Evolutionary conservation across 2,888 invertebrate genomes (phyloP).

Genomic region (Cryptophagus acutangulus): DNA sequence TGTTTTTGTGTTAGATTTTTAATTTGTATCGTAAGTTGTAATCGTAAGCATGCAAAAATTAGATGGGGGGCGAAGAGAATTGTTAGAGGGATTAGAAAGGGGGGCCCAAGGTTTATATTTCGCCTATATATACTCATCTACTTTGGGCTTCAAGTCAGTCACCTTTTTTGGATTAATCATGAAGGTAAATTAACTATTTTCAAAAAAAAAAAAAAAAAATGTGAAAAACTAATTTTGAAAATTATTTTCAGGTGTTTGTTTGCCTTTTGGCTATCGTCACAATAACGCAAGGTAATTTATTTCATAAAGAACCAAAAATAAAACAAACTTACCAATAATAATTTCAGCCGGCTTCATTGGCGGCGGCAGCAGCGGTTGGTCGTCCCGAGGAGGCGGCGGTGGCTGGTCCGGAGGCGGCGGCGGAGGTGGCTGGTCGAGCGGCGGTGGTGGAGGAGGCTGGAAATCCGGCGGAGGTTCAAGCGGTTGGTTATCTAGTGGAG

Average conservation of each 20-base stretch:
- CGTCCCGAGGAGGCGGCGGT: slow-evolving; percentile 25
- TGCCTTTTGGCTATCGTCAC: slow-evolving; percentile 33
- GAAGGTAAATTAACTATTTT: slow-evolving; percentile 24
- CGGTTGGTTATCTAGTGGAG: slow-evolving; percentile 19
- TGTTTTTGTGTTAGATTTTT: too few species aligned
- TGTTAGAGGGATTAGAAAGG: slow-evolving; percentile 21
- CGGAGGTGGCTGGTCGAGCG: slow-evolving; percentile 20
- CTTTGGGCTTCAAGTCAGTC: slow-evolving; percentile 20
- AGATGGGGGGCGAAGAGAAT: neutral
- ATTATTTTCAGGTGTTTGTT: slow-evolving; percentile 37
- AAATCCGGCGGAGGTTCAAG: slow-evolving; percentile 19
- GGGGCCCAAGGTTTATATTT: slow-evolving; percentile 21
- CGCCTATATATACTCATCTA: slow-evolving; percentile 19
- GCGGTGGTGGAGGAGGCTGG: slow-evolving; percentile 23
- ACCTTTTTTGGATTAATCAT: slow-evolving; percentile 21
- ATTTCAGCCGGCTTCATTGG: slow-evolving; percentile 32
- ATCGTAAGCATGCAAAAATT: too few species aligned
- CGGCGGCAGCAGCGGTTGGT: slow-evolving; percentile 29
- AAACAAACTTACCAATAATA: neutral
- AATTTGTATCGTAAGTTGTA: too few species aligned
- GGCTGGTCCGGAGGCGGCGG: slow-evolving; percentile 29
- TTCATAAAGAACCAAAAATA: slow-evolving; percentile 7
- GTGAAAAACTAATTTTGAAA: too few species aligned
- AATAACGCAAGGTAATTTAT: slow-evolving; percentile 21
- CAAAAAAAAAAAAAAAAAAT: too few species aligned